These are phyloP conservation scores for Pelobates fuscus DNA, from an alignment of 2,113 vertebrate genomes.

Conservation along the genomic window DNA sequence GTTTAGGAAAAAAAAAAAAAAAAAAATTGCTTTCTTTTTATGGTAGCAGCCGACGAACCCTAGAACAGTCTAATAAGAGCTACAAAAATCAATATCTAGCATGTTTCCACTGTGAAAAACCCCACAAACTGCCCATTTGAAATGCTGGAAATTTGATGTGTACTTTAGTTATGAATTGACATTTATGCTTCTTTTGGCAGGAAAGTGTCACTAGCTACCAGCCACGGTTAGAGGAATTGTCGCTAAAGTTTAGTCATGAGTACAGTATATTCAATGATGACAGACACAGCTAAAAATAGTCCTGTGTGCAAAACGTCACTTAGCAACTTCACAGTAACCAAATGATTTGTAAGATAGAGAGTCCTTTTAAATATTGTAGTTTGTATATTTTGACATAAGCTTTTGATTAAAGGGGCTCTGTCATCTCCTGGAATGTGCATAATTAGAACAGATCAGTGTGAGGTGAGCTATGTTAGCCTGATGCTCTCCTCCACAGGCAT, in stretches of 20 bases:
- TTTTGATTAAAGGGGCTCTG: no score
- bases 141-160: slow-evolving; percentile 7
- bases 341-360: slow-evolving; percentile 42
- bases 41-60: not conserved
- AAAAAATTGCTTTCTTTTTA: slow-evolving; percentile 8
- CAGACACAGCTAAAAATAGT: no score
- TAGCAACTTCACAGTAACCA: slow-evolving; percentile 10
- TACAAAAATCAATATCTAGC: slow-evolving; percentile 28
- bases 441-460: no score
- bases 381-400: no score
- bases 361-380: no score
- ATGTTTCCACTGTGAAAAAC: not conserved
- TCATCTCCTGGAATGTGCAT: no score
- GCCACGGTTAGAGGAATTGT: not conserved
- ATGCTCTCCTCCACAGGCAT: no score
- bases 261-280: not conserved
- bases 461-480: no score
- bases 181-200: not conserved
- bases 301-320: no score
- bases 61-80: slow-evolving; percentile 8
- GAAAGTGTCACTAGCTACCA: not conserved
- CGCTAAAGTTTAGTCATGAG: not conserved
- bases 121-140: not conserved
- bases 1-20: no score
- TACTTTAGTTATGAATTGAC: not conserved